Conservation (phyloP, 2,888 invertebrate species). For the Scaptomyza cyrtandrae region DNA sequence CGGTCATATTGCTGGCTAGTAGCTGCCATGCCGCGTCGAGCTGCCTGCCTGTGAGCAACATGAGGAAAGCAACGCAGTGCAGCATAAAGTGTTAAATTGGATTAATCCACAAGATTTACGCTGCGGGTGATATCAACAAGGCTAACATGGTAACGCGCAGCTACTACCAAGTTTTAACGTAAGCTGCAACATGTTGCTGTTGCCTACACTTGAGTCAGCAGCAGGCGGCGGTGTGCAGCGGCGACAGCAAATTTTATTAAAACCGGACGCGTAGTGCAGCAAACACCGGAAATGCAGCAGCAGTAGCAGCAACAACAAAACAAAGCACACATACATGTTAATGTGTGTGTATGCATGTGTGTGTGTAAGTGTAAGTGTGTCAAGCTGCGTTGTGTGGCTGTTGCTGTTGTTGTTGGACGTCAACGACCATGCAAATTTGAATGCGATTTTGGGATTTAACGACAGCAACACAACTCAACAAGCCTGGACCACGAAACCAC, state of each 20-base stretch:
- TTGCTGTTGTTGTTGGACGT: slow-evolving; percentile 45
- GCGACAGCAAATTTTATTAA: slow-evolving; percentile 70
- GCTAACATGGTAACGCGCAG: slow-evolving; percentile 58
- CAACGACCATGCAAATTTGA: slow-evolving; percentile 75
- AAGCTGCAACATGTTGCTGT: slow-evolving; percentile 66
- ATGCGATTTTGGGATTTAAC: slow-evolving; percentile 77
- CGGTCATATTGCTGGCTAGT: slow-evolving; percentile 41
- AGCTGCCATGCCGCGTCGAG: background rate
- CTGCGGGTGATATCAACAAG: slow-evolving; percentile 83
- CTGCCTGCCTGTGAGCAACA: slow-evolving; percentile 40
- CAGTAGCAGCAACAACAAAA: slow-evolving; percentile 34
- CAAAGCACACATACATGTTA: slow-evolving; percentile 15
- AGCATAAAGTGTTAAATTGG: slow-evolving; percentile 83
- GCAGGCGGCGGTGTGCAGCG: slow-evolving; percentile 30
- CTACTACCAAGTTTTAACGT: slow-evolving; percentile 40
- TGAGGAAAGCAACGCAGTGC: slow-evolving; percentile 66
- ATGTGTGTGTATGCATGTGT: slow-evolving; percentile 54
- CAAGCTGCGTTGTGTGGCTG: slow-evolving; percentile 45
- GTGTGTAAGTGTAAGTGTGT: slow-evolving; percentile 65
- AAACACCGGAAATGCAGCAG: slow-evolving; percentile 74
- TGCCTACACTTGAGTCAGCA: slow-evolving; percentile 59
- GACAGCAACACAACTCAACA: slow-evolving; percentile 31
- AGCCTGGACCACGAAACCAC: slow-evolving; percentile 32
- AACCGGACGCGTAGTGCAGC: slow-evolving; percentile 80
- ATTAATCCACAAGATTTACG: slow-evolving; percentile 84